Base-by-base conservation (phyloP, 92 coral and sea anemone species). In the Epizoanthus stellaris region DNA sequence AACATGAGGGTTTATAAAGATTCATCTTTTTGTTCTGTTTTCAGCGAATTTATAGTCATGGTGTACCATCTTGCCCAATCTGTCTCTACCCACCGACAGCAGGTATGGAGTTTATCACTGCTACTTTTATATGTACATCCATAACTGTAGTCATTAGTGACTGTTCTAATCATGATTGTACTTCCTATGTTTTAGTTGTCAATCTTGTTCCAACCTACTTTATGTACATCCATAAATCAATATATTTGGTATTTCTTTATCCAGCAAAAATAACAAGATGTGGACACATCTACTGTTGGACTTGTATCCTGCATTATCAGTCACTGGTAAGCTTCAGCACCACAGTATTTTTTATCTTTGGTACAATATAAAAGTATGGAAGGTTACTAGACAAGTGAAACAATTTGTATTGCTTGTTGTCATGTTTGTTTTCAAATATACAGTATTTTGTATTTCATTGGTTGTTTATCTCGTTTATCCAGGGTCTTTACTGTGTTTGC, bases 211-310 rank as follows among this genome's bases (percentile, higher is more conserved):
- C 58, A 60, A 23, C 68, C 10, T 13, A 57, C 4, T 34, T 1
- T 77, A 38, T 21, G 39, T 23, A 23, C 25, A 23, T 38, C 7
- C 36, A 3, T 12, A 85, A 63, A 8, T 42, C 25, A 19, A 38
- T 11, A 40, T 0, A 67, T 77, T 23, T 59, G 2, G 11, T 17
- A 39, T 39, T 70, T 81, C n/a, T 63, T 65, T 65, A 54, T 73
- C 2, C 67, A 96, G 98, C 98, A 15, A 95, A 96, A 85, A 90
- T 96, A 15, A 96, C 98, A 4, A 88, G 98, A 39, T 96, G 98
- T 89, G 98, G 98, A 42, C 98, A 96, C 70, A 95, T 96, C 69
- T 96, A 96, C 73, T 96, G 98, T 76, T 96, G 98, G 98, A 86
- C 98, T 6, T 96, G 98, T 43, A 92, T 96, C 62, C 95, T 96